phyloP scores from a whole-genome alignment of 2,888 invertebrate genomes.

The Zaprionus lineosus region DNA sequence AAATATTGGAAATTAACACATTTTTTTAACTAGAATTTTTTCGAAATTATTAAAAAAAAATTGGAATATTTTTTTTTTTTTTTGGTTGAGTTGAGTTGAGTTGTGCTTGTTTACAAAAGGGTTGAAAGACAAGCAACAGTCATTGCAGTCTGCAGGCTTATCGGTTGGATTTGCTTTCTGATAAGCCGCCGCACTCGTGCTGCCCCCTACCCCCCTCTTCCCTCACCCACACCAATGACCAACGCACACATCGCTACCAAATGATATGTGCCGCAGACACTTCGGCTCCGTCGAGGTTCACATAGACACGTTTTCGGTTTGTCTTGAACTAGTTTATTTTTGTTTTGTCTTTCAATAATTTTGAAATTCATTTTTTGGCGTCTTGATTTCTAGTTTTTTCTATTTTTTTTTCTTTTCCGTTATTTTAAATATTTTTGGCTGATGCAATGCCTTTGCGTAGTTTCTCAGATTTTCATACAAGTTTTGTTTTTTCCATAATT shows the following conservation, averaged over 20 bases:
- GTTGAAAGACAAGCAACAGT: conserved; percentile 12
- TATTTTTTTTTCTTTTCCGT: conserved; percentile 13
- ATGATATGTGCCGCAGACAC: conserved; percentile 39
- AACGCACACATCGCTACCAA: too few relatives aligned
- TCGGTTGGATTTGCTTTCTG: conserved; percentile 24
- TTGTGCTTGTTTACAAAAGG: conserved; percentile 19
- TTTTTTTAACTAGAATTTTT: too few relatives aligned
- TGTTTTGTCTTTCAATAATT: conserved; percentile 7
- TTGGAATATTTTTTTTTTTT: not conserved
- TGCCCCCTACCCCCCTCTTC: not conserved
- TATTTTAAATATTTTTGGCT: conserved; percentile 27
- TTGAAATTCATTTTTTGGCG: not conserved
- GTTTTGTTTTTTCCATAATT: conserved; percentile 2
- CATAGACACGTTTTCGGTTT: conserved; percentile 12
- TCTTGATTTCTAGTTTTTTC: too few relatives aligned
- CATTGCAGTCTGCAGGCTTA: conserved; percentile 34
- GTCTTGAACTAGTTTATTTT: conserved; percentile 50
- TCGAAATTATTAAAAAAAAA: too few relatives aligned
- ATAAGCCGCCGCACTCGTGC: conserved; percentile 33
- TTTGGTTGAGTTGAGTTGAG: not conserved
- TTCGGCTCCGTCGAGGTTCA: conserved; percentile 30
- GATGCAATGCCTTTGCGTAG: conserved; percentile 35
- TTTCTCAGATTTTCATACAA: conserved; percentile 19
- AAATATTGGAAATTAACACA: too few relatives aligned
- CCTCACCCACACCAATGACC: too few relatives aligned